phyloP scores from a whole-genome alignment of 1,140 invertebrate genomes.

The Drosophila bifasciata region DNA sequence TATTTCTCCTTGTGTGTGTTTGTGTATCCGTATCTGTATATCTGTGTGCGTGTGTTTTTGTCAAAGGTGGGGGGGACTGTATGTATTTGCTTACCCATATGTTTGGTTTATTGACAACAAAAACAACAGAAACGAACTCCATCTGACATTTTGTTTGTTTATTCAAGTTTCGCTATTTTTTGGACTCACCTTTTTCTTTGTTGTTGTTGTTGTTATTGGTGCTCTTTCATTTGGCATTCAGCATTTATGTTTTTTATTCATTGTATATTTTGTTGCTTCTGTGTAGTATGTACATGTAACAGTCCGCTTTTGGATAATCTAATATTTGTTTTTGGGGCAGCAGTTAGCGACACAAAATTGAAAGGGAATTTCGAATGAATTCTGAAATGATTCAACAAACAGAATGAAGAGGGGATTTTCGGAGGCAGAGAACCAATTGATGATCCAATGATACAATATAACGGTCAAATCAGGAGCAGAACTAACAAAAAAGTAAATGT shows the following conservation, averaged over 20 bases:
- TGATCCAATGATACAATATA: too few relatives aligned
- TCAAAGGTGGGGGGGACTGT: conserved; percentile 18
- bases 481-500: too few relatives aligned
- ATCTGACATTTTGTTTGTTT: conserved; percentile 32
- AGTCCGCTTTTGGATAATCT: too few relatives aligned
- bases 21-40: conserved; percentile 34
- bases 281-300: too few relatives aligned
- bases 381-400: too few relatives aligned
- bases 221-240: conserved; percentile 11
- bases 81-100: conserved; percentile 51
- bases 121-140: conserved; percentile 28
- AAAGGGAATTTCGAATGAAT: too few relatives aligned
- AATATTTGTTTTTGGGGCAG: too few relatives aligned
- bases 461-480: too few relatives aligned
- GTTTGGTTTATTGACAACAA: conserved; percentile 63
- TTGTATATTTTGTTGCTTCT: too few relatives aligned
- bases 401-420: too few relatives aligned
- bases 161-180: conserved; percentile 4
- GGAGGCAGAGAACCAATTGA: too few relatives aligned
- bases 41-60: conserved; percentile 10
- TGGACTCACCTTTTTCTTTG: background rate
- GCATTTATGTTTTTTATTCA: conserved; percentile 3
- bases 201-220: background rate
- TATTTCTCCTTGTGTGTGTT: background rate
- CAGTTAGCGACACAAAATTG: too few relatives aligned